Evolutionary conservation across 2,888 invertebrate genomes (phyloP).

Genomic region (Aporophyla lueneburgensis): DNA sequence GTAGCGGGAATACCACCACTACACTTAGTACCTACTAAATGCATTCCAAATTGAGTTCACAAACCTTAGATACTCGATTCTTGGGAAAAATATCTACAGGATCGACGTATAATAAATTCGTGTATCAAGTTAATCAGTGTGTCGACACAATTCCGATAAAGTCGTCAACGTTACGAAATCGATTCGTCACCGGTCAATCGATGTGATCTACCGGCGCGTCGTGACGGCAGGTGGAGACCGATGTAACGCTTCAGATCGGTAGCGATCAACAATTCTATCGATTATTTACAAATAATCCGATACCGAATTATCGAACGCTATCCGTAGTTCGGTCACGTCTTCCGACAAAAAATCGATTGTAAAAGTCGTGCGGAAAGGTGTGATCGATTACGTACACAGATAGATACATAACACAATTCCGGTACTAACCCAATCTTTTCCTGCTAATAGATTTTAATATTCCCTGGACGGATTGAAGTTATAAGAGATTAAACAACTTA

Average conservation of each 20-base stretch:
- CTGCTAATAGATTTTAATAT: constrained; percentile 54
- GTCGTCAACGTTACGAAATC: constrained; percentile 85
- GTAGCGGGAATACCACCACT: constrained; percentile 25
- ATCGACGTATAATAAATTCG: constrained; percentile 68
- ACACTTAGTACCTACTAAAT: constrained; percentile 8
- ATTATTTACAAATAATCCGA: constrained; percentile 86
- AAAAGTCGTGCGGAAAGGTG: constrained; percentile 85
- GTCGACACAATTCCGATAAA: constrained; percentile 84
- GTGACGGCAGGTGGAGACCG: constrained; percentile 82
- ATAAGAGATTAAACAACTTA: constrained; percentile 73
- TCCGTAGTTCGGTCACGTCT: constrained; percentile 82
- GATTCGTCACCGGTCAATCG: constrained; percentile 82
- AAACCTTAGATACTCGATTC: constrained; percentile 49
- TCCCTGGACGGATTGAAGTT: constrained; percentile 35
- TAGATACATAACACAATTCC: constrained; percentile 42
- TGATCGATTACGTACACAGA: constrained; percentile 72
- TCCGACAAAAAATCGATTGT: constrained; percentile 82
- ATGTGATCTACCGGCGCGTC: constrained; percentile 84
- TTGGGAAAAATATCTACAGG: constrained; percentile 62
- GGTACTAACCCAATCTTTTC: constrained; percentile 46
- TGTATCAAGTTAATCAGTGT: constrained; percentile 77
- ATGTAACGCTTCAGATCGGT: constrained; percentile 79
- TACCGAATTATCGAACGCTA: constrained; percentile 72
- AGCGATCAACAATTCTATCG: constrained; percentile 81
- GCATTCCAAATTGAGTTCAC: constrained; percentile 49